Evolutionary conservation across 2,113 vertebrate genomes (phyloP), one percentile per base, ranked within the genome.

Genomic region (Oryzias curvinotus): DNA sequence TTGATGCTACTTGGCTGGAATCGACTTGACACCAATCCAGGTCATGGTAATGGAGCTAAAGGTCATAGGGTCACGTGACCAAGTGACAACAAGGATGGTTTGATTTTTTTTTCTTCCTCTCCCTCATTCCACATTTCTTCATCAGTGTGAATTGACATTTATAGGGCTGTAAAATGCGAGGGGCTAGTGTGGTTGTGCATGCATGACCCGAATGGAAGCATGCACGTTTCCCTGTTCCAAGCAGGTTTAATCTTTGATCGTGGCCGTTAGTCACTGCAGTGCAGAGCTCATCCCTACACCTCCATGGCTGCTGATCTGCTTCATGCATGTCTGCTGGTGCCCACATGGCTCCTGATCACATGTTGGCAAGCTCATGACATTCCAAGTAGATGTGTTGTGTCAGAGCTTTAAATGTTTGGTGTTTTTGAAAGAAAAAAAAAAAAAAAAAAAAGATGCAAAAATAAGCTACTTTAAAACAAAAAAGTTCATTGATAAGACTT

Each of bases 11-110:
- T 83, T 74, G 61, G 56, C 74, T 70, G 72, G 66, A 52, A 70
- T 72, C 62, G 54, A 73, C 55, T 64, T 75, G 77, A 70, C 60
- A 48, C 51, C 12, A 68, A 62, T 75, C 77, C 80, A 75, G 30
- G 70, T 84, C 78, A 62, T 50, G 80, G 79, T 71, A 71, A 77
- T 47, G 77, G 77, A 78, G 72, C 64, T 71, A 45, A 64, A 63
- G 54, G 68, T 69, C 25, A 50, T 72, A 64, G 65, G 54, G 68
- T 69, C 25, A 50, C 70, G 59, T 75, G 82, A 84, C 49, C 54
- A 56, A 80, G 73, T 93, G 94, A 85, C 91, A 91, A 80, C 67
- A 82, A 83, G 92, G 90, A 78, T 92, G 90, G 88, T 88, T 94
- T 90, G 85, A 80, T 85, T 84, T 36, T 82, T 88, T 64, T 84